Base-by-base conservation (phyloP, 2,797 vertebrate genomes). In the Glossophaga mutica region DNA sequence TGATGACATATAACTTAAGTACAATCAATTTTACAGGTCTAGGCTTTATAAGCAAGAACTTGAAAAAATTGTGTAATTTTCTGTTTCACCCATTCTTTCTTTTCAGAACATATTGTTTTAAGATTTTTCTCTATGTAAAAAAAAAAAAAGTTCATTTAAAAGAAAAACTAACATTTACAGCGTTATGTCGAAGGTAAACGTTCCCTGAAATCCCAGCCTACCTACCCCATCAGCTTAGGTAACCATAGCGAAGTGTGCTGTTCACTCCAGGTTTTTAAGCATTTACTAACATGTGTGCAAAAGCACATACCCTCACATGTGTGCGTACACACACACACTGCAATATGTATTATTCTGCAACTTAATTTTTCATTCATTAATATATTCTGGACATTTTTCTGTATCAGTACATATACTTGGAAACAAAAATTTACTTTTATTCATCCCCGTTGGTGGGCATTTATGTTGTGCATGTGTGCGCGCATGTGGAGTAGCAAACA, bases 401-500 rank as follows among this genome's bases (percentile, higher is more conserved):
- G 22, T 67, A 12, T 94, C 19, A 77, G 19, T 59, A 16, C 19
- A 37, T 74, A 39, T n/a, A 65, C 14, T 62, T n/a, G 24, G 24
- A 87, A 87, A 70, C 34, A 95, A 42, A 94, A 59, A 48, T 37
- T 29, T 87, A 39, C 78, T 94, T 91, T 81, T 94, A 26, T 82
- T 26, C 21, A 22, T 74, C 32, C 37, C 19, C n/a, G 1, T 32
- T 71, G 21, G 24, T 79, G 65, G 67, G 55, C 22, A 37, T 82
- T 89, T 87, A 39, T 44, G 24, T 81, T 5, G 37, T 14, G 14
- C 9, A 46, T 55, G 24, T 86, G 19, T n/a, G 5, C 22, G 32
- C 8, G 16, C 8, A 9, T 37, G 34, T 37, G 50, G n/a, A 50
- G 24, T 46, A 70, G 44, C 50, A 91, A 94, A 83, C n/a, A 59